Evolutionary conservation across 2,888 invertebrate species (phyloP).

Genomic region (Eupithecia subumbrata): DNA sequence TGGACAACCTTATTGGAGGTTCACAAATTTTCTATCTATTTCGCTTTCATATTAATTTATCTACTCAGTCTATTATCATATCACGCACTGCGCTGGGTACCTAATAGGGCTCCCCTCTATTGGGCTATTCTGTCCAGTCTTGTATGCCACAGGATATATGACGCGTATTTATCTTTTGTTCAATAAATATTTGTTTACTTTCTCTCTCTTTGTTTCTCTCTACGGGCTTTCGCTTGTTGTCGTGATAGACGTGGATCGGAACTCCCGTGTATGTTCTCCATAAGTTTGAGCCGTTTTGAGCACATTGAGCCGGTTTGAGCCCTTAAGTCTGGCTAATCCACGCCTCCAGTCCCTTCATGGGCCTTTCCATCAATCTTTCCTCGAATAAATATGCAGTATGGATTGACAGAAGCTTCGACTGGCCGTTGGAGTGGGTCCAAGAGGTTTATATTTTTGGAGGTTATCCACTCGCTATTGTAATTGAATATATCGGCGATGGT

Average conservation of each 20-base stretch:
- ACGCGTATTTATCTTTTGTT: too few species aligned
- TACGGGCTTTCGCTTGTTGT: background rate
- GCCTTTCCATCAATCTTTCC: constrained; percentile 43
- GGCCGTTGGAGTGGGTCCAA: constrained; percentile 21
- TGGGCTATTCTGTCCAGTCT: too few species aligned
- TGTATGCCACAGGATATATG: too few species aligned
- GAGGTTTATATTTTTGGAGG: constrained; percentile 10
- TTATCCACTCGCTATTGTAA: background rate
- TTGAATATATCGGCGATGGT: background rate
- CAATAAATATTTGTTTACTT: background rate
- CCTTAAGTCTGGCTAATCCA: constrained; percentile 67
- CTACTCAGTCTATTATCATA: too few species aligned
- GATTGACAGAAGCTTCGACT: constrained; percentile 30
- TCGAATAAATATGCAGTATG: constrained; percentile 42
- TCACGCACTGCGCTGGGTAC: too few species aligned
- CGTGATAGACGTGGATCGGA: background rate
- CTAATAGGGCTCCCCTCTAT: too few species aligned
- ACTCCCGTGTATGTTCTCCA: background rate
- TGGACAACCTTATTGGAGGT: too few species aligned
- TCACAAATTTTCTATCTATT: too few species aligned
- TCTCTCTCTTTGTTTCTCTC: background rate
- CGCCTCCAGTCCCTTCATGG: constrained; percentile 51
- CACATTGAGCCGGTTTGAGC: constrained; percentile 53
- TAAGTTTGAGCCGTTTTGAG: constrained; percentile 69
- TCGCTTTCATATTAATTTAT: too few species aligned